A percentile compares a stretch with the other conserved stretches of the same genome.
These are phyloP conservation scores for Sclerurus mexicanus DNA, from an alignment of 2,113 vertebrate genomes.

Conservation along the genomic window DNA sequence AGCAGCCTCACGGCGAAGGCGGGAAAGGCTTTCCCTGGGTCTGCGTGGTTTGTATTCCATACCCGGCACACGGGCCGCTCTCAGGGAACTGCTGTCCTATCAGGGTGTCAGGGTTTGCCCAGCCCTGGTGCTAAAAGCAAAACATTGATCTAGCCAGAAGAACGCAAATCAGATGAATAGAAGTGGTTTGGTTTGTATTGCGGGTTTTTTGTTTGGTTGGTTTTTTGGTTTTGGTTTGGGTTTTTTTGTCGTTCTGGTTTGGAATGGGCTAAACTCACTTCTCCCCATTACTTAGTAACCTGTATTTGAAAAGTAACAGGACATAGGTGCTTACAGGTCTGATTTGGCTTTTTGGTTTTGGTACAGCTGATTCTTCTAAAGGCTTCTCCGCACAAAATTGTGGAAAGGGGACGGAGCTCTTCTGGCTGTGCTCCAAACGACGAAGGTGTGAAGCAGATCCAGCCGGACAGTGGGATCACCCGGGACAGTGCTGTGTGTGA, in stretches of 20 bases:
- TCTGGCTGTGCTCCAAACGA: neutral
- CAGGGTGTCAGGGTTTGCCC: neutral
- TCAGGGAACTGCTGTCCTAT: accelerated
- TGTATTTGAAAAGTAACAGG: neutral
- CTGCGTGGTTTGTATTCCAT: neutral
- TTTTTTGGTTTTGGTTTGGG: neutral
- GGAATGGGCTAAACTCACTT: neutral
- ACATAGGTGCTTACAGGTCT: accelerated
- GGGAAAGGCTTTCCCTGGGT: neutral
- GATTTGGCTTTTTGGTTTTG: neutral
- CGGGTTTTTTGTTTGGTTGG: neutral
- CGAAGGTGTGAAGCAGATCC: neutral
- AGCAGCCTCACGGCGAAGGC: neutral
- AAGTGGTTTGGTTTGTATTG: neutral
- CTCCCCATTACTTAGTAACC: neutral
- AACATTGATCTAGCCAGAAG: neutral
- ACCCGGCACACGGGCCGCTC: neutral
- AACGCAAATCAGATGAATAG: neutral
- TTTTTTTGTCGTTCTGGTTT: neutral
- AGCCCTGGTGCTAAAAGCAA: neutral
- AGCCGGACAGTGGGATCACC: neutral
- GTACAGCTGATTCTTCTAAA: neutral
- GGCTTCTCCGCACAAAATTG: neutral
- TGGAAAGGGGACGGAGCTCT: neutral
- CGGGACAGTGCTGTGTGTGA: accelerated